These are phyloP conservation scores for Micromys minutus DNA, from an alignment of 2,113 vertebrate species.

Conservation along the genomic window DNA sequence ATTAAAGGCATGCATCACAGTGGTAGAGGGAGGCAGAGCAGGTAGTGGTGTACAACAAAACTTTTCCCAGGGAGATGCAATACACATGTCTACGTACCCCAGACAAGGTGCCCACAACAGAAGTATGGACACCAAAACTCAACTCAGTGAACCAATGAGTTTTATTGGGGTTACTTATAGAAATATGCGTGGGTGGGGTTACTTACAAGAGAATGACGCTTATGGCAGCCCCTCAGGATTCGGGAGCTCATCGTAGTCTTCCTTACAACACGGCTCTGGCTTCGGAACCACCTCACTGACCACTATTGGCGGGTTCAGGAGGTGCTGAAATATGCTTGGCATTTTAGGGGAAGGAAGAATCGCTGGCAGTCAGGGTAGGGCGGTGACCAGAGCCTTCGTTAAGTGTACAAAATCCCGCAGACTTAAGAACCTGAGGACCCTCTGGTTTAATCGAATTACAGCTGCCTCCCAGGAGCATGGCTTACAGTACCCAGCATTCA, in stretches of 20 bases:
- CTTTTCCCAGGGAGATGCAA: neutral
- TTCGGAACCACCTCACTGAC: conserved; percentile 90
- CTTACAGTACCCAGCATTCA: conserved; percentile 91
- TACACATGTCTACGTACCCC: neutral
- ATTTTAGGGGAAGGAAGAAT: conserved; percentile 96
- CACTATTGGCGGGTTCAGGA: conserved; percentile 94
- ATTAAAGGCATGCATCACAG: no score
- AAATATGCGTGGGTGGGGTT: no score
- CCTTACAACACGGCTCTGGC: conserved; percentile 87
- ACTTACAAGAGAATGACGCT: no score
- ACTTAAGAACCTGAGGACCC: conserved; percentile 89
- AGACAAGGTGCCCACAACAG: neutral
- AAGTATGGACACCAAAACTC: neutral
- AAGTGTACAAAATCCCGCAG: conserved; percentile 89
- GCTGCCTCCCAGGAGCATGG: conserved; percentile 94
- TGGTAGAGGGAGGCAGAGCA: neutral
- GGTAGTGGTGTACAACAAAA: neutral
- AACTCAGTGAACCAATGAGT: neutral
- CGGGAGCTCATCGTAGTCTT: conserved; percentile 87
- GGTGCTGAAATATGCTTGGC: conserved; percentile 93
- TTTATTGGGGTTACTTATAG: neutral
- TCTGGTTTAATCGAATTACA: conserved; percentile 95
- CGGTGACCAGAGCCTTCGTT: conserved; percentile 92
- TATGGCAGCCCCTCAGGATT: fast-evolving
- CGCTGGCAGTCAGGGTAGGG: conserved; percentile 92